phyloP scores from a whole-genome alignment of 1,140 invertebrate genomes.

The Orchestia grillus region DNA sequence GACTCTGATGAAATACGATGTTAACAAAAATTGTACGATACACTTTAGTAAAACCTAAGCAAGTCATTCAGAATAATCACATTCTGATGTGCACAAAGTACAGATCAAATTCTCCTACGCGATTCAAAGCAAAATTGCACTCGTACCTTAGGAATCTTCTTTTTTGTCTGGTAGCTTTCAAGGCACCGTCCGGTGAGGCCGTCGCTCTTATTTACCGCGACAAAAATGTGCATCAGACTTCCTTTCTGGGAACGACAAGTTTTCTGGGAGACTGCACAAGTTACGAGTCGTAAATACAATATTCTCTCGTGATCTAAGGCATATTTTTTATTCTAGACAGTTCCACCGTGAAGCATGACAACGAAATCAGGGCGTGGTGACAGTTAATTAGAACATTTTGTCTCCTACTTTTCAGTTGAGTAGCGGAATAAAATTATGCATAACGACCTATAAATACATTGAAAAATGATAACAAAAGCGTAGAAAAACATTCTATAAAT shows the following conservation, averaged over 20 bases:
- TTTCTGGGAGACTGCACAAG: background rate
- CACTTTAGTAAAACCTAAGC: no score
- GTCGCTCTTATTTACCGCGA: background rate
- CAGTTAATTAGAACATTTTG: background rate
- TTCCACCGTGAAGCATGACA: background rate
- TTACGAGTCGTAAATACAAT: background rate
- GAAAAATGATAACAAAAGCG: background rate
- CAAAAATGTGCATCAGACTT: background rate
- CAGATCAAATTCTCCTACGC: no score
- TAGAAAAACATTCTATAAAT: background rate
- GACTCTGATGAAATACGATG: no score
- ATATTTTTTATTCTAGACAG: background rate
- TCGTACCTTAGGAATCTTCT: background rate
- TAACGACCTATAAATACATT: background rate
- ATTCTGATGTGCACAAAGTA: no score
- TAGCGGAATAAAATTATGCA: background rate
- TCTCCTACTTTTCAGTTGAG: background rate
- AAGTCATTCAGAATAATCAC: no score
- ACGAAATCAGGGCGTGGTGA: background rate
- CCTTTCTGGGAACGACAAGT: background rate
- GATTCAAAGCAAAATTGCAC: background rate
- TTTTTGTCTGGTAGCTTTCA: background rate
- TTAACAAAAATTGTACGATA: no score
- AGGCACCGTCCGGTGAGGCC: background rate
- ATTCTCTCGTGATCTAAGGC: background rate